phyloP scores from a whole-genome alignment of 2,888 invertebrate genomes.

The Hesperia comma region DNA sequence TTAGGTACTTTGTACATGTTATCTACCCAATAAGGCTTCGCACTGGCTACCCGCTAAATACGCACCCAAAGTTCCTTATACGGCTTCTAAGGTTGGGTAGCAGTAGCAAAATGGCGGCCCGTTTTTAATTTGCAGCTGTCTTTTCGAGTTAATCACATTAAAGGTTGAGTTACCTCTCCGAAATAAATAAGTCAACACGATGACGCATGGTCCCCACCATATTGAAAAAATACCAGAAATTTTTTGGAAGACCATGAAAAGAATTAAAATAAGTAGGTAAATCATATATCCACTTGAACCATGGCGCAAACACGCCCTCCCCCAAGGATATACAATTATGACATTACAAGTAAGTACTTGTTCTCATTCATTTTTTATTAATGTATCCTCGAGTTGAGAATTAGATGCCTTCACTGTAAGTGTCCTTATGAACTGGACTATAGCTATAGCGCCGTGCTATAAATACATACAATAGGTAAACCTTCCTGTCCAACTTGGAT shows the following conservation, averaged over 20 bases:
- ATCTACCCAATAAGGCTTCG: constrained; percentile 62
- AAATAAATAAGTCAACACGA: constrained; percentile 41
- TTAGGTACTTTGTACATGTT: constrained; percentile 38
- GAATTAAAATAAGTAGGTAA: no score
- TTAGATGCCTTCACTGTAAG: no score
- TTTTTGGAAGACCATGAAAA: no score
- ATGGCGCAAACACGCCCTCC: no score
- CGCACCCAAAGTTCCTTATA: constrained; percentile 62
- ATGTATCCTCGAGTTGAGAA: no score
- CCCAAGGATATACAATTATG: no score
- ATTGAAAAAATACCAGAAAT: constrained; percentile 43
- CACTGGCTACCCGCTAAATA: constrained; percentile 63
- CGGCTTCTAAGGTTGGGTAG: constrained; percentile 67
- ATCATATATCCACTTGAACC: no score
- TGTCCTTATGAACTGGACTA: no score
- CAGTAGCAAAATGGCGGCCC: constrained; percentile 73
- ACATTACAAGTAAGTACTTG: no score
- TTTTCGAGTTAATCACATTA: constrained; percentile 49
- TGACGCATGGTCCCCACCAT: constrained; percentile 28
- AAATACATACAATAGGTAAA: no score
- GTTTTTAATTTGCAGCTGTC: constrained; percentile 53
- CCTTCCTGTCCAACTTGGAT: constrained; percentile 34
- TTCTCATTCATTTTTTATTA: no score
- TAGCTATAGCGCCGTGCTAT: no score
- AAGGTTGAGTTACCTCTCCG: constrained; percentile 43